phyloP scores from a whole-genome alignment of 2,888 invertebrate species.

The Trissolcus japonicus region DNA sequence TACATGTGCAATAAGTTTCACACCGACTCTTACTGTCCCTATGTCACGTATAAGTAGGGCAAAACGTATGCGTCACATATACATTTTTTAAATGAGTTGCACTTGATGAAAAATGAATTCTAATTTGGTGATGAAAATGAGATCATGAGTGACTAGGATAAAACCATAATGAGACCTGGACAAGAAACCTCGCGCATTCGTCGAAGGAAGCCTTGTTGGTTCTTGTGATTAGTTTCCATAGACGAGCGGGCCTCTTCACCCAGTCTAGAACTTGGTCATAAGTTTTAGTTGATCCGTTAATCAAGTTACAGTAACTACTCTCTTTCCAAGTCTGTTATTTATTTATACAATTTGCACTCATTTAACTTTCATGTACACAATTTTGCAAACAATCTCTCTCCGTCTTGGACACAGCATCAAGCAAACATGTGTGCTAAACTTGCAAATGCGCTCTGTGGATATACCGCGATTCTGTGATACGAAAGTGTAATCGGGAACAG shows the following conservation, averaged over 20 bases:
- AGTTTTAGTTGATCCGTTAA: constrained; percentile 44
- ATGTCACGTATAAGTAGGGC: too few relatives aligned
- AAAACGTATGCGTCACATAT: too few relatives aligned
- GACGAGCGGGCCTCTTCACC: constrained; percentile 19
- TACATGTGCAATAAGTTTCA: too few relatives aligned
- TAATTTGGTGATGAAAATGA: constrained; percentile 2
- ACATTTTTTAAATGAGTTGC: not conserved
- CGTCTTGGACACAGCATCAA: not conserved
- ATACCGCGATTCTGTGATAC: constrained; percentile 9
- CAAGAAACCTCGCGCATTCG: constrained; percentile 50
- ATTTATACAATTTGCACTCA: not conserved
- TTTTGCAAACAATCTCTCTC: not conserved
- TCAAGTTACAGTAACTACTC: constrained; percentile 22
- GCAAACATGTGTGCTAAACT: not conserved
- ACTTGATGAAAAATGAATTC: not conserved
- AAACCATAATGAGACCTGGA: constrained; percentile 48
- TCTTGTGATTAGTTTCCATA: constrained; percentile 53
- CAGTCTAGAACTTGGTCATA: constrained; percentile 43
- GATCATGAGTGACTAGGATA: constrained; percentile 45
- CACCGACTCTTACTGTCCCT: too few relatives aligned
- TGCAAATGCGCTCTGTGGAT: not conserved
- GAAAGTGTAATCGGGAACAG: constrained; percentile 22
- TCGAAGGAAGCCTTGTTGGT: constrained; percentile 46
- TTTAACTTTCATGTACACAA: too few relatives aligned
- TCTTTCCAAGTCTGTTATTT: not conserved